Evolutionary conservation across 2,888 invertebrate species (phyloP).

Genomic region (Stomorhina lunata): DNA sequence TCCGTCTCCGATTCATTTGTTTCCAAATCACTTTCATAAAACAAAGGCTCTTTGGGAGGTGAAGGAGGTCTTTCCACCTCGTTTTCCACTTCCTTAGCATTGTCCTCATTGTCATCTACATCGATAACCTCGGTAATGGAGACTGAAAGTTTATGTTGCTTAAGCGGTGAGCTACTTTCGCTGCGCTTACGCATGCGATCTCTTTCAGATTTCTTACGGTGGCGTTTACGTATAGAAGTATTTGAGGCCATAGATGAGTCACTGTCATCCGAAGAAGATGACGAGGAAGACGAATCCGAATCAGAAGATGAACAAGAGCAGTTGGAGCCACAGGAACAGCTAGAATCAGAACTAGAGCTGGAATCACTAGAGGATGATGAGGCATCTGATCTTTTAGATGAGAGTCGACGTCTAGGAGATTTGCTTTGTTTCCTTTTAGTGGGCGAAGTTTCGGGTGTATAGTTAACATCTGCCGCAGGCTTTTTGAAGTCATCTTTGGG

Average conservation of each 20-base stretch:
- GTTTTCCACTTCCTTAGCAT: slow-evolving; percentile 79
- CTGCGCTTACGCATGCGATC: slow-evolving; percentile 78
- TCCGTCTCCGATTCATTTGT: slow-evolving; percentile 92
- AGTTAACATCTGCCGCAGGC: slow-evolving; percentile 70
- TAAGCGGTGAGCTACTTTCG: slow-evolving; percentile 70
- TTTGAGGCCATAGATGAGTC: slow-evolving; percentile 78
- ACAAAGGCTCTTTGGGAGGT: slow-evolving; percentile 81
- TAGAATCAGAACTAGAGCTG: slow-evolving; percentile 88
- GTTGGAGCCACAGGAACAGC: slow-evolving; percentile 90
- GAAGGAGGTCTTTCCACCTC: slow-evolving; percentile 67
- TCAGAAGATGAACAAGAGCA: slow-evolving; percentile 90
- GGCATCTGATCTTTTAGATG: slow-evolving; percentile 80
- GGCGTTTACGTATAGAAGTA: slow-evolving; percentile 78
- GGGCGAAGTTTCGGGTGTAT: slow-evolving; percentile 70
- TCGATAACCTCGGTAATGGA: slow-evolving; percentile 63
- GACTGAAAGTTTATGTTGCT: slow-evolving; percentile 67
- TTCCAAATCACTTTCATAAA: slow-evolving; percentile 91
- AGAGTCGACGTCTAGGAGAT: slow-evolving; percentile 61
- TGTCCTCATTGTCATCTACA: slow-evolving; percentile 53
- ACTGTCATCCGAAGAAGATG: slow-evolving; percentile 83
- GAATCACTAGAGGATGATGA: slow-evolving; percentile 87
- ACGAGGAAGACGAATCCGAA: slow-evolving; percentile 82
- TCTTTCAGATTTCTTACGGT: slow-evolving; percentile 79
- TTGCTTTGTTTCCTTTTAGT: slow-evolving; percentile 70
- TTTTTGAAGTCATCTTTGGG: slow-evolving; percentile 63